Conservation (phyloP, 2,797 vertebrate species). For the Glyptemys insculpta region DNA sequence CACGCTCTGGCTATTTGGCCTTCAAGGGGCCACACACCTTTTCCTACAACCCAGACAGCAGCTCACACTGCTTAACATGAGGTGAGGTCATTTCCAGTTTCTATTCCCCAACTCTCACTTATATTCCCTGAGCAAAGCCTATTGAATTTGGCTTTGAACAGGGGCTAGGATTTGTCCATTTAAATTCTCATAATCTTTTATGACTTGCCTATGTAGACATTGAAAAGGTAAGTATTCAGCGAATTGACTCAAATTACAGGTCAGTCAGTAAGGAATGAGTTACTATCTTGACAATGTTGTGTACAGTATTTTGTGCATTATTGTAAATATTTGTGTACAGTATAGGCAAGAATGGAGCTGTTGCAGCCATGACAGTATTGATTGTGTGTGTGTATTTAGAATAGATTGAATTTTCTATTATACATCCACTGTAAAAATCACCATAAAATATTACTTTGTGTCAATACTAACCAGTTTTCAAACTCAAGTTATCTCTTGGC, state of each 20-base stretch:
- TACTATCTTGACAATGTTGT: background rate
- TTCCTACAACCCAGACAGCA: background rate
- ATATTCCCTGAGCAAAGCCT: background rate
- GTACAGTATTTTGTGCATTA: background rate
- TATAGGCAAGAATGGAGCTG: fast-evolving
- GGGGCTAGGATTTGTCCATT: background rate
- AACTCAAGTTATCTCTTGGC: background rate
- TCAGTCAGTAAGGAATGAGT: background rate
- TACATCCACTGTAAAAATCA: background rate
- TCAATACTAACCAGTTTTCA: background rate
- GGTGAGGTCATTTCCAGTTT: background rate
- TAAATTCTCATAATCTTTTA: background rate
- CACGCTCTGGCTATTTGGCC: too few species aligned
- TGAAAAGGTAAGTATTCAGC: background rate
- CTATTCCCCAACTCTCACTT: background rate
- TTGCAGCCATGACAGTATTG: background rate
- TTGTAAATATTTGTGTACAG: background rate
- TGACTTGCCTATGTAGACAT: background rate
- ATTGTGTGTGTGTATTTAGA: fast-evolving
- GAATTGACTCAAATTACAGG: background rate
- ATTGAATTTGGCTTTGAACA: background rate
- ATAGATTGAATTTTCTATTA: background rate
- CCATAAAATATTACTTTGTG: background rate
- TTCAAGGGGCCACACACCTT: background rate
- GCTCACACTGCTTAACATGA: background rate